Conservation (phyloP, 2,113 vertebrate genomes). For the Delphinus delphis region DNA sequence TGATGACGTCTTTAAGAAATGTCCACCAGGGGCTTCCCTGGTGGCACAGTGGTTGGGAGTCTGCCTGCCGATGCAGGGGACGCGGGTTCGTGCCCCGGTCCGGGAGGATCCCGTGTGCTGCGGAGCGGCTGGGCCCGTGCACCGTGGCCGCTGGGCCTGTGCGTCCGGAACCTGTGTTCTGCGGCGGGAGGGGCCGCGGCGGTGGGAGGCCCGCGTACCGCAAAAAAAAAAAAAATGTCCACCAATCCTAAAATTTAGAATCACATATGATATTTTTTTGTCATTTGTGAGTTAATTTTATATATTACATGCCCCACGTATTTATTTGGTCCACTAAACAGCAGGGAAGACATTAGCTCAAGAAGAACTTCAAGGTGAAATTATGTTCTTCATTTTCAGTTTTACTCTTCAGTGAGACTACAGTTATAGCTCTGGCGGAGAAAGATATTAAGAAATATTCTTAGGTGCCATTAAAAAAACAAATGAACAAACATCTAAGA, state of each 20-base stretch:
- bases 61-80: too few species aligned
- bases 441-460: neutral
- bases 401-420: neutral
- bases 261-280: neutral
- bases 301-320: neutral
- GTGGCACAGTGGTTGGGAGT: too few species aligned
- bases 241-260: neutral
- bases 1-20: neutral
- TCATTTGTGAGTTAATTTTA: neutral
- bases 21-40: neutral
- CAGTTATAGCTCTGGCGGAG: neutral
- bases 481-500: neutral
- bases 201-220: too few species aligned
- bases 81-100: too few species aligned
- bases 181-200: too few species aligned
- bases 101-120: too few species aligned
- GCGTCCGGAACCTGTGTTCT: too few species aligned
- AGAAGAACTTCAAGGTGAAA: neutral
- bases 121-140: too few species aligned
- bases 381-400: neutral
- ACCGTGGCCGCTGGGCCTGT: too few species aligned
- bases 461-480: neutral
- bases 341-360: neutral
- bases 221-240: neutral
- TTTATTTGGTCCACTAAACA: neutral